phyloP scores from a whole-genome alignment of 2,888 invertebrate species.

The Kryphioiulus occultus region DNA sequence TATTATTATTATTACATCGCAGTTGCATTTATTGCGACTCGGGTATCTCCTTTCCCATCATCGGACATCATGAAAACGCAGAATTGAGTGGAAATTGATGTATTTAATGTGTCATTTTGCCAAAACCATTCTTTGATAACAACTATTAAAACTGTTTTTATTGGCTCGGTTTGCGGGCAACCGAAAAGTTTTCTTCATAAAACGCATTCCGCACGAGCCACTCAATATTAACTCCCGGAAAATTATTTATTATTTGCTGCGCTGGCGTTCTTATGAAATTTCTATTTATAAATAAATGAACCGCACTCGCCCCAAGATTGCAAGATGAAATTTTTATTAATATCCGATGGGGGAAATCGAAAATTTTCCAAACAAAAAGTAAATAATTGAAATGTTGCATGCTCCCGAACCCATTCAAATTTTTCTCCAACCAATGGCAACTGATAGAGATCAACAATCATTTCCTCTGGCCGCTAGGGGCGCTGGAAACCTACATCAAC shows the following conservation, averaged over 20 bases:
- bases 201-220: constrained; percentile 16
- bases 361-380: neutral
- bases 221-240: constrained; percentile 1
- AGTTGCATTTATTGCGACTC: constrained; percentile 3
- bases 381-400: neutral
- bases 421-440: no score
- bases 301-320: constrained; percentile 23
- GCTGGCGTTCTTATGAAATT: neutral
- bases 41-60: neutral
- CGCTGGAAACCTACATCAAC: no score
- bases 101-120: constrained; percentile 45
- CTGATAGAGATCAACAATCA: no score
- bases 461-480: no score
- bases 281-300: constrained; percentile 23
- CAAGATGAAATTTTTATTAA: neutral
- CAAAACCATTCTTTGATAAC: constrained; percentile 2
- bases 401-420: no score
- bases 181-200: constrained; percentile 23
- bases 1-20: constrained; percentile 15
- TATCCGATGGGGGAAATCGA: neutral
- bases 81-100: constrained; percentile 44
- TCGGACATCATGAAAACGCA: constrained; percentile 23
- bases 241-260: neutral
- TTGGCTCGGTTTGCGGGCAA: constrained; percentile 11
- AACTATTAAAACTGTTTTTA: constrained; percentile 23